phyloP scores from a whole-genome alignment of 1,140 invertebrate species.

The Drosophila punjabiensis region DNA sequence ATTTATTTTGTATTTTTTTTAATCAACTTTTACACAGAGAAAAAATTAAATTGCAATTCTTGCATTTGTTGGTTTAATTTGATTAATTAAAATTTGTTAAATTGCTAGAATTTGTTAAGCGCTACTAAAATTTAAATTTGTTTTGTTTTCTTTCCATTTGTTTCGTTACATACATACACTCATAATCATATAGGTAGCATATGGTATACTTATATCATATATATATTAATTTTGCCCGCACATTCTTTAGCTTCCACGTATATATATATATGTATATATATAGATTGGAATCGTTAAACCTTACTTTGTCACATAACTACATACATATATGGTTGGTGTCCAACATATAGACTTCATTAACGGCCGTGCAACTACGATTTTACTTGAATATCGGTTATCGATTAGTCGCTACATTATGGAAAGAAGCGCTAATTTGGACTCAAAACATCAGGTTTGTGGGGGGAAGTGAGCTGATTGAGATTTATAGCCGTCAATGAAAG shows the following conservation, averaged over 20 bases:
- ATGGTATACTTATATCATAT: slow-evolving; percentile 60
- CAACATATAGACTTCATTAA: slow-evolving; percentile 58
- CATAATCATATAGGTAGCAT: slow-evolving; percentile 56
- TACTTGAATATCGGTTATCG: slow-evolving; percentile 1
- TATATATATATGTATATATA: neutral
- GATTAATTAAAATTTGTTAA: slow-evolving; percentile 84
- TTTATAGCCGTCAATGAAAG: slow-evolving; percentile 18
- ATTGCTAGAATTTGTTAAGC: slow-evolving; percentile 84
- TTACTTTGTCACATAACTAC: slow-evolving; percentile 57
- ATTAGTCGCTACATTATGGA: slow-evolving; percentile 3
- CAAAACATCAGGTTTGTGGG: slow-evolving; percentile 16
- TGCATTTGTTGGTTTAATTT: slow-evolving; percentile 76
- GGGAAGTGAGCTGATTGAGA: slow-evolving; percentile 18
- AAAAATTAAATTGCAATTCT: slow-evolving; percentile 76
- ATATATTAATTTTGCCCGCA: slow-evolving; percentile 23
- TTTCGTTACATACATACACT: slow-evolving; percentile 53
- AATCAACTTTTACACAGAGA: slow-evolving; percentile 83
- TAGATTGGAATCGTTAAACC: slow-evolving; percentile 59
- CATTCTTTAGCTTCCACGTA: slow-evolving; percentile 16
- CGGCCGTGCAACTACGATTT: slow-evolving; percentile 14
- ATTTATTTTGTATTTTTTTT: slow-evolving; percentile 60
- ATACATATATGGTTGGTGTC: slow-evolving; percentile 32
- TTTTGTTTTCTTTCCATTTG: slow-evolving; percentile 64
- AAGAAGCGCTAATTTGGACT: slow-evolving; percentile 26
- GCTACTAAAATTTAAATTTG: slow-evolving; percentile 84